These are phyloP conservation scores for Drosophila kanekoi DNA, from an alignment of 2,888 invertebrate genomes.

Conservation along the genomic window DNA sequence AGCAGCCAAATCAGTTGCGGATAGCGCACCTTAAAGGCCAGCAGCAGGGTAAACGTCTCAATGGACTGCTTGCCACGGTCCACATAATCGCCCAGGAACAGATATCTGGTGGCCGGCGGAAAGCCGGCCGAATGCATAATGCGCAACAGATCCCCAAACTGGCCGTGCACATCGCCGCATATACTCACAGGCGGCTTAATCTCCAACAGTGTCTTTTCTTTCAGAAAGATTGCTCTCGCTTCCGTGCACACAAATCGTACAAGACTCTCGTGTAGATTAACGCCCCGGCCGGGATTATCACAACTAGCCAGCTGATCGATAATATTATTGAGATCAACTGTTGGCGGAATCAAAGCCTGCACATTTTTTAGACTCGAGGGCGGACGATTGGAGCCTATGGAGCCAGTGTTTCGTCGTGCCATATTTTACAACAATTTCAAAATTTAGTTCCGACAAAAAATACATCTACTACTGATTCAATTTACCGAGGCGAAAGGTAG, in stretches of 20 bases:
- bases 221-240: slow-evolving; percentile 98
- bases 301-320: slow-evolving; percentile 30
- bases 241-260: slow-evolving; percentile 98
- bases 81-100: slow-evolving; percentile 99
- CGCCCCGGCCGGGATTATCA: slow-evolving; percentile 84
- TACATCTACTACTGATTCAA: slow-evolving; percentile 11
- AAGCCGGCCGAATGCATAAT: slow-evolving; percentile 99
- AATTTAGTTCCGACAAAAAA: slow-evolving; percentile 45
- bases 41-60: slow-evolving; percentile 97
- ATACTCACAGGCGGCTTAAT: slow-evolving; percentile 99
- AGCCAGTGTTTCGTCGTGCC: slow-evolving; percentile 2
- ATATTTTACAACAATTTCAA: slow-evolving; percentile 20
- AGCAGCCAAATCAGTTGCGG: slow-evolving; percentile 98
- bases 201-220: slow-evolving; percentile 98
- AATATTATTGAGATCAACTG: slow-evolving; percentile 30
- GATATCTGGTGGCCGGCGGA: slow-evolving; percentile 99
- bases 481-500: background rate
- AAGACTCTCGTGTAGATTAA: slow-evolving; percentile 98
- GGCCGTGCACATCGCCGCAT: slow-evolving; percentile 99
- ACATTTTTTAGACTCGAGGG: background rate
- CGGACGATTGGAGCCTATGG: background rate
- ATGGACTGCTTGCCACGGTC: slow-evolving; percentile 98
- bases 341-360: background rate
- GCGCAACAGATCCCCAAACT: slow-evolving; percentile 98
- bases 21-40: slow-evolving; percentile 99